Evolutionary conservation across 2,113 vertebrate species (phyloP).

Genomic region (Cranoglanis bouderius): DNA sequence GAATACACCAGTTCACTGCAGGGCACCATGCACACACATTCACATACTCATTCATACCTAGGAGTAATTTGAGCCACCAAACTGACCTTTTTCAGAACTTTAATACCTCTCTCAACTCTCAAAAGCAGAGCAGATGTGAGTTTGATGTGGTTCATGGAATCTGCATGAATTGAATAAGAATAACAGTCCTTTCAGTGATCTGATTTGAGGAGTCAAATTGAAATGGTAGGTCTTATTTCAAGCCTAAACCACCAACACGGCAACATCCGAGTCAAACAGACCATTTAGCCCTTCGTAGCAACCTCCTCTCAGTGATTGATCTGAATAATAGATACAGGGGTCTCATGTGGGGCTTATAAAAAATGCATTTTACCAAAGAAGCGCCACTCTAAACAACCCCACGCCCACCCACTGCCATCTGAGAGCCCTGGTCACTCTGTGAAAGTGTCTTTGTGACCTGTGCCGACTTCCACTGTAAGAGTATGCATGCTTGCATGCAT

Average conservation of each 20-base stretch:
- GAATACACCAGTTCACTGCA: not conserved
- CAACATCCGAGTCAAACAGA: not conserved
- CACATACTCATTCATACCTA: not conserved
- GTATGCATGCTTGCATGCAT: not conserved
- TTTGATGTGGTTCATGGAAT: not conserved
- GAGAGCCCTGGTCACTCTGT: not conserved
- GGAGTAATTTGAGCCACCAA: not conserved
- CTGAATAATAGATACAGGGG: constrained; percentile 67
- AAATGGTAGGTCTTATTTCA: not conserved
- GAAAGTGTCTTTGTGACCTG: not conserved
- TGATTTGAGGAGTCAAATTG: not conserved
- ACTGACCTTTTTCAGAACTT: not conserved
- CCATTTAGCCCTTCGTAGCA: not conserved
- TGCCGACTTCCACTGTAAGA: not conserved
- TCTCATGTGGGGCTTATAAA: constrained; percentile 63
- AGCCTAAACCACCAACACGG: too few species aligned
- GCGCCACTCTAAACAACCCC: constrained; percentile 43
- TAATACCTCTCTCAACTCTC: not conserved
- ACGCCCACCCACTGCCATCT: not conserved
- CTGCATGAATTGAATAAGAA: not conserved
- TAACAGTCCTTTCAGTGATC: not conserved
- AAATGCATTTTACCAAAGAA: constrained; percentile 50
- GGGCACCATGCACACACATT: not conserved
- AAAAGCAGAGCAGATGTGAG: not conserved
- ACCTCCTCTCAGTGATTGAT: constrained; percentile 35